phyloP scores from a whole-genome alignment of 2,797 vertebrate species.

The Sebastes trivittatus region DNA sequence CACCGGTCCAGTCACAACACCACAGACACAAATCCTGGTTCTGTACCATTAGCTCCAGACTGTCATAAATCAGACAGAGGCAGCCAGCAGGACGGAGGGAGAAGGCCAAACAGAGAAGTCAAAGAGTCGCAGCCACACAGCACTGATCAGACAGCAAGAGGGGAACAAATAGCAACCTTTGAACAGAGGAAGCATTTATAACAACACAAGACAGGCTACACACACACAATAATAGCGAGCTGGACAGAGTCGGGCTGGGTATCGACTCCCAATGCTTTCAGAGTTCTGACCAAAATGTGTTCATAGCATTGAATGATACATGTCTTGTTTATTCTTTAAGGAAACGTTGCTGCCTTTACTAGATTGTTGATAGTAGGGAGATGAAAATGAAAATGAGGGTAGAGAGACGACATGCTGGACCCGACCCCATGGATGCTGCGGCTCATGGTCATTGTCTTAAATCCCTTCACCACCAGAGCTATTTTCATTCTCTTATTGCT shows the following conservation, averaged over 20 bases:
- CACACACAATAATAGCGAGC: conserved; percentile 17
- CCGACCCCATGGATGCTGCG: not conserved
- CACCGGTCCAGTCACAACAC: conserved; percentile 73
- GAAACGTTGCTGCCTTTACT: not conserved
- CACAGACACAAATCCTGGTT: conserved; percentile 79
- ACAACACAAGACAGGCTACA: conserved; percentile 37
- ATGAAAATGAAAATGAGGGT: not conserved
- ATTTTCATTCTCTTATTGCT: not conserved
- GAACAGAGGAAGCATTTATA: conserved; percentile 48
- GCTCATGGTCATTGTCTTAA: not conserved
- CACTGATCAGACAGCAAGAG: conserved; percentile 48
- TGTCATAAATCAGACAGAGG: conserved; percentile 72
- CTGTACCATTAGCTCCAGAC: conserved; percentile 78
- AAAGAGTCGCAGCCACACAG: conserved; percentile 60
- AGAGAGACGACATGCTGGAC: not conserved
- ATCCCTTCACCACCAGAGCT: not conserved
- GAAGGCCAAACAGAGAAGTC: conserved; percentile 72
- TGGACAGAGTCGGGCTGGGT: not conserved
- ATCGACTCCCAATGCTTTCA: conserved; percentile 1
- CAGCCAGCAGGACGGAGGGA: conserved; percentile 45
- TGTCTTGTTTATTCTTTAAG: not conserved
- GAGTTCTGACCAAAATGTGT: not conserved
- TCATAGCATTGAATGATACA: not conserved
- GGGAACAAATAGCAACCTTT: conserved; percentile 51
- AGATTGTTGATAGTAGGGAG: not conserved